A percentile compares a stretch with the other conserved stretches of the same genome.
Evolutionary conservation across 2,888 invertebrate species (phyloP).

Genomic region (Copidosoma aretas): DNA sequence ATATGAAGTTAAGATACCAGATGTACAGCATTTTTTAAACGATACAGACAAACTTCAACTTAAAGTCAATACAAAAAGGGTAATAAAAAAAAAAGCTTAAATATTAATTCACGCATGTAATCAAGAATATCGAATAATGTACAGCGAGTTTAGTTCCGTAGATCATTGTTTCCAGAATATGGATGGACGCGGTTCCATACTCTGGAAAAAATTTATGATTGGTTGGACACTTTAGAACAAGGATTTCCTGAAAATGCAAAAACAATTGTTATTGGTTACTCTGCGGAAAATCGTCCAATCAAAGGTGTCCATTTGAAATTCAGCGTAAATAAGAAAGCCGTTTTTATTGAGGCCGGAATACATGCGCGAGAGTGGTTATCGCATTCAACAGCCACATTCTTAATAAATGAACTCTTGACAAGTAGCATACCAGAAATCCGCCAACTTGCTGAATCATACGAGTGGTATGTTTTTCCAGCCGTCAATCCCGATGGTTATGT

Average conservation of each 20-base stretch:
- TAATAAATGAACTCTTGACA: conserved; percentile 69
- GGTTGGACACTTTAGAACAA: conserved; percentile 65
- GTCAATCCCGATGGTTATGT: conserved; percentile 82
- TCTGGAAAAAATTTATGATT: conserved; percentile 66
- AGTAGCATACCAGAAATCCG: conserved; percentile 65
- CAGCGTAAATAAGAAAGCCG: conserved; percentile 62
- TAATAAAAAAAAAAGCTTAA: too few relatives aligned
- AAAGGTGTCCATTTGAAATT: conserved; percentile 50
- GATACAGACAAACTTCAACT: conserved; percentile 23
- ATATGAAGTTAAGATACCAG: conserved; percentile 63
- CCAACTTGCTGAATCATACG: conserved; percentile 66
- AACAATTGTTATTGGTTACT: conserved; percentile 28
- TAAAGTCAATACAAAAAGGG: too few relatives aligned
- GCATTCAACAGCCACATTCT: conserved; percentile 70
- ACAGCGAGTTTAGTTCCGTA: conserved; percentile 12
- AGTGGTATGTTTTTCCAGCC: conserved; percentile 79
- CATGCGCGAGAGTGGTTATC: conserved; percentile 81
- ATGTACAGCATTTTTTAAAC: conserved; percentile 67
- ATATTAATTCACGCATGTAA: too few relatives aligned
- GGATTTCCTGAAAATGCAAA: conserved; percentile 56
- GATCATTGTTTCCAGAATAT: conserved; percentile 53
- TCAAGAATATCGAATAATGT: too few relatives aligned
- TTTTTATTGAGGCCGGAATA: conserved; percentile 71
- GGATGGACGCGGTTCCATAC: conserved; percentile 69
- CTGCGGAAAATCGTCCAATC: conserved; percentile 40